These are phyloP conservation scores for Idaea dimidiata DNA, from an alignment of 2,888 invertebrate genomes.

Conservation along the genomic window DNA sequence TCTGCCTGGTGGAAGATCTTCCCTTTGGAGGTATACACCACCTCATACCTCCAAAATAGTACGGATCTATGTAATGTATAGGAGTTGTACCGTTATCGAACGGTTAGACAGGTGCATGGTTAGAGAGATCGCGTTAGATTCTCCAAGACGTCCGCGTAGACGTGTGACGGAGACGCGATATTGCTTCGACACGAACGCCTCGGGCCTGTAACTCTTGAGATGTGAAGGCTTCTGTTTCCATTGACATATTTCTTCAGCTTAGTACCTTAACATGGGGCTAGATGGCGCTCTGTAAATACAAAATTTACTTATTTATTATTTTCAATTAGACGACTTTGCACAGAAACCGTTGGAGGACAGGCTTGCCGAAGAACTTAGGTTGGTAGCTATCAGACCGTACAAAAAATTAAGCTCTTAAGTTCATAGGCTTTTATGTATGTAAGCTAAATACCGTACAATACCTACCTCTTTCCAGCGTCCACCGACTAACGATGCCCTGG, in stretches of 20 bases:
- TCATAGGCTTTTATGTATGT: too few species aligned
- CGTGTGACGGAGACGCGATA: constrained; percentile 34
- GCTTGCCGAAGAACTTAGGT: not conserved
- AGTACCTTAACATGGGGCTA: not conserved
- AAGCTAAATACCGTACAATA: too few species aligned
- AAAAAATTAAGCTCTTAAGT: too few species aligned
- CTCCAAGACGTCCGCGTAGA: not conserved
- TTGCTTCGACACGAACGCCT: constrained; percentile 57
- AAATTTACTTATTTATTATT: not conserved
- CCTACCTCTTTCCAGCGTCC: too few species aligned
- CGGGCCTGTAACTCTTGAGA: constrained; percentile 35
- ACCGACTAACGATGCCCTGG: too few species aligned
- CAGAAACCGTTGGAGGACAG: not conserved
- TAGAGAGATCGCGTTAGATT: not conserved
- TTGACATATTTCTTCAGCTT: constrained; percentile 12
- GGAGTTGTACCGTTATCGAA: not conserved
- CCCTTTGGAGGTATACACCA: too few species aligned
- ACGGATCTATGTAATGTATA: not conserved
- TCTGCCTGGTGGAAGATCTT: too few species aligned
- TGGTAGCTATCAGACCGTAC: not conserved
- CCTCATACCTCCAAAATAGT: too few species aligned
- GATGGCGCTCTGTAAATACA: not conserved
- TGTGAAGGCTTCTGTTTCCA: constrained; percentile 31
- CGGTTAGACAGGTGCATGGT: not conserved
- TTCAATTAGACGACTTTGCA: not conserved